Conservation (phyloP, 2,797 vertebrate species). For the Amblyopsis hoosieri region DNA sequence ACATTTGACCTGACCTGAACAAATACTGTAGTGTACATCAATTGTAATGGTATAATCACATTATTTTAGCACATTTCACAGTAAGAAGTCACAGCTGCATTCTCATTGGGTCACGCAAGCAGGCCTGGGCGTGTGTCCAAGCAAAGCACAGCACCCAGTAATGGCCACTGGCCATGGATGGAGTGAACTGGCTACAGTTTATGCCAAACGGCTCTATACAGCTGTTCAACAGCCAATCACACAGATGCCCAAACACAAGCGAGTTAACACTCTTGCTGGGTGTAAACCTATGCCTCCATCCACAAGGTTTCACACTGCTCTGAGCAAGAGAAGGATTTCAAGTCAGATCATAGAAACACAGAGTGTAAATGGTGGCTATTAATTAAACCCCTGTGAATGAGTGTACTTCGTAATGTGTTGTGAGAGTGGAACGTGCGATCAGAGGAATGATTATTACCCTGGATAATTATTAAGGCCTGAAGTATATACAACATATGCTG, state of each 20-base stretch:
- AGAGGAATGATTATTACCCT: constrained; percentile 6
- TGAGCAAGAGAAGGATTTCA: constrained; percentile 2
- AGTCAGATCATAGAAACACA: constrained; percentile 13
- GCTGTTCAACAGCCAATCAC: constrained; percentile 36
- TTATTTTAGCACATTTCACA: not conserved
- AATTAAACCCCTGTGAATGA: constrained; percentile 24
- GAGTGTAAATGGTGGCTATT: constrained; percentile 15
- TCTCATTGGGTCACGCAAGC: constrained; percentile 7
- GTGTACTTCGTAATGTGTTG: not conserved
- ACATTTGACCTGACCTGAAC: no score
- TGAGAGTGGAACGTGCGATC: constrained; percentile 11
- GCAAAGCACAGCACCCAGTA: constrained; percentile 18
- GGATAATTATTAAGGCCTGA: no score
- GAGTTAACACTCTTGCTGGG: constrained; percentile 15
- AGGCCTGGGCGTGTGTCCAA: constrained; percentile 29
- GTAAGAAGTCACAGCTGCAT: constrained; percentile 3
- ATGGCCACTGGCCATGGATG: constrained; percentile 27
- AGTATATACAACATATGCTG: no score
- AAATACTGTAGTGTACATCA: no score
- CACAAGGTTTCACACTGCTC: constrained; percentile 18
- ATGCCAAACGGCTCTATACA: constrained; percentile 36
- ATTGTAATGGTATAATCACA: no score
- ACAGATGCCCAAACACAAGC: constrained; percentile 22
- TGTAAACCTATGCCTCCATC: no score
- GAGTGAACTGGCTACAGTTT: constrained; percentile 21